Conservation (phyloP, 35 echinoderm and acorn worm genomes). For the Ophioderma brevispina region DNA sequence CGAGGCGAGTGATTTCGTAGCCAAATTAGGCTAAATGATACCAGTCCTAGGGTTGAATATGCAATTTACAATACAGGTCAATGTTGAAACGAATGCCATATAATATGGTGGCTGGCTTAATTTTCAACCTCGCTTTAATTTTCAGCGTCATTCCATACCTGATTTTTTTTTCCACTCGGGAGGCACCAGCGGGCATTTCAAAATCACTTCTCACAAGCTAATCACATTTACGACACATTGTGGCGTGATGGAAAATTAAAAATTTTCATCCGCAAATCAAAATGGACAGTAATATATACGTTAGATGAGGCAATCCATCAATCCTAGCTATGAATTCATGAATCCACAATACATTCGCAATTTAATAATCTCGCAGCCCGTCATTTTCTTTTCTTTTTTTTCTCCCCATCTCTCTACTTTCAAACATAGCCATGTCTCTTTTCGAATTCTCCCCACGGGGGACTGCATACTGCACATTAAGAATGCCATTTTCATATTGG, state of each 20-base stretch:
- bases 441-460: not conserved
- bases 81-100: not conserved
- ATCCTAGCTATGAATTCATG: not conserved
- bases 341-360: not conserved
- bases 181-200: not conserved
- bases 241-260: not conserved
- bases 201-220: not conserved
- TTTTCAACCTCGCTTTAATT: not conserved
- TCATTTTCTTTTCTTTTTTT: not conserved
- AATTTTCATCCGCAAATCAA: not conserved
- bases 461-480: not conserved
- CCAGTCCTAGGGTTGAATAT: not conserved
- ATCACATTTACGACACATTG: slow-evolving; percentile 7
- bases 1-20: not conserved
- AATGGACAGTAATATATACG: slow-evolving; percentile 7
- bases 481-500: not conserved
- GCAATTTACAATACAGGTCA: not conserved
- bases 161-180: not conserved
- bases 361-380: not conserved
- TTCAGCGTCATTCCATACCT: too few species aligned
- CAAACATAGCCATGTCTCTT: too few species aligned
- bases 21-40: not conserved
- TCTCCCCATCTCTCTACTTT: too few species aligned
- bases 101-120: not conserved
- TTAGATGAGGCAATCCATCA: not conserved